Percentiles rank a stretch among this genome's conserved stretches.
Evolutionary conservation across 2,113 vertebrate species (phyloP).

Genomic region (Odocoileus virginianus): DNA sequence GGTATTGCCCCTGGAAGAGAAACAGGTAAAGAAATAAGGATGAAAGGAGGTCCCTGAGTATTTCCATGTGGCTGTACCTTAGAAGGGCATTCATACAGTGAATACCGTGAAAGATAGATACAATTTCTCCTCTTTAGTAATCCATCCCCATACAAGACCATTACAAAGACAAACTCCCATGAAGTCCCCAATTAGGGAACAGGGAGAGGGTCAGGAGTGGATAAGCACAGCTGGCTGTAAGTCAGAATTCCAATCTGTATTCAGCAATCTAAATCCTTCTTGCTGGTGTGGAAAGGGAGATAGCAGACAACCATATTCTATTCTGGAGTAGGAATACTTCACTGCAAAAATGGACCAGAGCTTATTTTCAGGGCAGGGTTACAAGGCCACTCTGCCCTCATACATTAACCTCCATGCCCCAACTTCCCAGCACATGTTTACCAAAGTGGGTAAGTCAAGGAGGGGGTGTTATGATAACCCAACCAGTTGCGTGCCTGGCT

Average conservation of each 20-base stretch:
- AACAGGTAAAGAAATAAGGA: background rate
- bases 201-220: background rate
- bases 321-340: background rate
- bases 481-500: constrained; percentile 20
- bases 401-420: background rate
- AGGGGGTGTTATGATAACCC: background rate
- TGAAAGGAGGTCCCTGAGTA: background rate
- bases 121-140: background rate
- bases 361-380: background rate
- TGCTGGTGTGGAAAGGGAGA: background rate
- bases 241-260: background rate
- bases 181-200: background rate
- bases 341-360: background rate
- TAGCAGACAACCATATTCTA: background rate
- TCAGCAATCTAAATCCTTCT: background rate
- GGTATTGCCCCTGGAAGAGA: background rate
- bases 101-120: background rate
- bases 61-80: background rate
- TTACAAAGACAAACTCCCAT: background rate
- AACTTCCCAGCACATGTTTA: background rate
- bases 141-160: background rate
- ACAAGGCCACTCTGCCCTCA: background rate
- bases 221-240: background rate
- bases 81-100: background rate
- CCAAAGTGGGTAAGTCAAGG: background rate